Percentiles rank a stretch among this genome's conserved stretches.
phyloP scores from a whole-genome alignment of 1,140 invertebrate species.

The Stenopsyche tienmushanensis region DNA sequence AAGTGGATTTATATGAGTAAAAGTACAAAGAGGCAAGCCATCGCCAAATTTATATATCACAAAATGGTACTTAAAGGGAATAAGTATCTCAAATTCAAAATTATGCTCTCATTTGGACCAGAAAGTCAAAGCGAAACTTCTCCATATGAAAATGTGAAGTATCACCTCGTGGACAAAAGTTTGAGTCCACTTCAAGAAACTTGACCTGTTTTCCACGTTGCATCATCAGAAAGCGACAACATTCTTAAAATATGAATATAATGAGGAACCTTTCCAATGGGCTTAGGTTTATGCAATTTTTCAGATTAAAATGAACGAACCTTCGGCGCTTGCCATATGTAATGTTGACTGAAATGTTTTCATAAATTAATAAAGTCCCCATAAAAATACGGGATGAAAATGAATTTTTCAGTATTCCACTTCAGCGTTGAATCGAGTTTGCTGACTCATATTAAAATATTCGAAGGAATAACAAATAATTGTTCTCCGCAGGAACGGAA shows the following conservation, averaged over 20 bases:
- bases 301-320: too few relatives aligned
- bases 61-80: not conserved
- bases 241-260: too few relatives aligned
- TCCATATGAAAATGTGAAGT: not conserved
- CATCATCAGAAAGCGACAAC: not conserved
- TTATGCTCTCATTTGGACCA: not conserved
- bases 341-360: not conserved
- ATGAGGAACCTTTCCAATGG: too few relatives aligned
- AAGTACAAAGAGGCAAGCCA: too few relatives aligned
- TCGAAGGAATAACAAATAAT: constrained; percentile 14
- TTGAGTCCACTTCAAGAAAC: not conserved
- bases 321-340: too few relatives aligned
- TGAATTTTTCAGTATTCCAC: not conserved
- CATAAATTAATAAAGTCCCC: not conserved
- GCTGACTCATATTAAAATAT: too few relatives aligned
- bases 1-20: too few relatives aligned
- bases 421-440: not conserved
- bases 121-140: not conserved
- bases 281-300: too few relatives aligned
- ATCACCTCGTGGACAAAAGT: not conserved
- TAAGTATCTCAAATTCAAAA: not conserved
- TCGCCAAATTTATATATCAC: too few relatives aligned
- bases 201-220: not conserved
- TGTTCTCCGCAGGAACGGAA: not conserved
- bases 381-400: not conserved